Evolutionary conservation across 2,888 invertebrate species (phyloP).

Genomic region (Villa cingulata): DNA sequence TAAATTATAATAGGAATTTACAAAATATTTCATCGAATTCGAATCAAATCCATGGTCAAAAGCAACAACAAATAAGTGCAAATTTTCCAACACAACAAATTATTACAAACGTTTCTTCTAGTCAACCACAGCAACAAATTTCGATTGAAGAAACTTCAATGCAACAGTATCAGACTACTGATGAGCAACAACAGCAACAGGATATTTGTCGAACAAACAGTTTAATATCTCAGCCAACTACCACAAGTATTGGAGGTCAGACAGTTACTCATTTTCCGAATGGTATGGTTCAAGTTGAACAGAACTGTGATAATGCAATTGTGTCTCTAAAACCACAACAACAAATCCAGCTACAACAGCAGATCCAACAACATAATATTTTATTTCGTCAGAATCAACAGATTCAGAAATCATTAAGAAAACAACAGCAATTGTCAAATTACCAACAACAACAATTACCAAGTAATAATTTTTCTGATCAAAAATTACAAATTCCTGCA

Average conservation of each 20-base stretch:
- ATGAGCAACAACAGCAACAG: slow-evolving; percentile 4
- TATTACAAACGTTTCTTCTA: slow-evolving; percentile 13
- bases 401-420: slow-evolving; percentile 10
- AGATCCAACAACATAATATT: slow-evolving; percentile 24
- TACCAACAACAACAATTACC: slow-evolving; percentile 9
- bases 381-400: slow-evolving; percentile 20
- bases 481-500: background rate
- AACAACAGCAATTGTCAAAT: background rate
- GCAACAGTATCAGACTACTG: background rate
- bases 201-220: background rate
- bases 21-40: slow-evolving; percentile 9
- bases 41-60: slow-evolving; percentile 6
- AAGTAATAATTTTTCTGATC: slow-evolving; percentile 2
- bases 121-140: slow-evolving; percentile 12
- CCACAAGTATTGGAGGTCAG: slow-evolving; percentile 21
- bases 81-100: slow-evolving; percentile 1
- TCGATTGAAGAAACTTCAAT: background rate
- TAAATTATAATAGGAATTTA: slow-evolving; percentile 8
- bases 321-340: slow-evolving; percentile 21
- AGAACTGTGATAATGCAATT: slow-evolving; percentile 19
- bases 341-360: slow-evolving; percentile 22
- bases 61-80: slow-evolving; percentile 10
- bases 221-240: slow-evolving; percentile 10
- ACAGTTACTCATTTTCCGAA: slow-evolving; percentile 22
- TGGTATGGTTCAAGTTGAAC: slow-evolving; percentile 23